Evolutionary conservation across 2,797 vertebrate species (phyloP).

Genomic region (Darevskia nairensis): DNA sequence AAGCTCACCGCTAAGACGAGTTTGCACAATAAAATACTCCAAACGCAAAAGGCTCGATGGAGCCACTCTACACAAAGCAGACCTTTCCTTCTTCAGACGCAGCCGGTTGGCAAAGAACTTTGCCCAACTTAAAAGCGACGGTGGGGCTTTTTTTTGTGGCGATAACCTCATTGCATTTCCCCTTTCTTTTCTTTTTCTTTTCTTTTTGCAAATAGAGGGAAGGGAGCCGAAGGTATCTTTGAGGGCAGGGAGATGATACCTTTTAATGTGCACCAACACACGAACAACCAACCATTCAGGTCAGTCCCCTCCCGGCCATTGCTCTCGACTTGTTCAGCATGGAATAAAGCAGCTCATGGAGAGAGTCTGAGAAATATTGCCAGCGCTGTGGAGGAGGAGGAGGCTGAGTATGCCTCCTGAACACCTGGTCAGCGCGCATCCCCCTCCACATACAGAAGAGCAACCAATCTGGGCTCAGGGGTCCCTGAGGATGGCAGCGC

Average conservation of each 20-base stretch:
- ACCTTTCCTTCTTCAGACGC: background rate
- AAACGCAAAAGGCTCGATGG: background rate
- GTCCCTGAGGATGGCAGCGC: background rate
- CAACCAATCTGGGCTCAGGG: background rate
- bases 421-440: background rate
- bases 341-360: background rate
- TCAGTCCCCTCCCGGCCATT: background rate
- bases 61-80: background rate
- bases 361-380: background rate
- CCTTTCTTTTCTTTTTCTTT: no score
- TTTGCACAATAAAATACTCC: background rate
- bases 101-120: conserved; percentile 12
- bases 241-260: background rate
- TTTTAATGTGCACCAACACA: background rate
- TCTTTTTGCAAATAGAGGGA: no score
- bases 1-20: background rate
- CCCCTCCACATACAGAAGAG: background rate
- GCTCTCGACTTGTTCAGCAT: background rate
- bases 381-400: background rate
- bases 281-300: no score
- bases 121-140: background rate
- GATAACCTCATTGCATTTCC: background rate
- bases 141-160: background rate
- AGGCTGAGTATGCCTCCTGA: background rate
- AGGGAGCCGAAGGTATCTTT: background rate